phyloP scores from a whole-genome alignment of 1,140 invertebrate species.

The Drosophila chauvacae region DNA sequence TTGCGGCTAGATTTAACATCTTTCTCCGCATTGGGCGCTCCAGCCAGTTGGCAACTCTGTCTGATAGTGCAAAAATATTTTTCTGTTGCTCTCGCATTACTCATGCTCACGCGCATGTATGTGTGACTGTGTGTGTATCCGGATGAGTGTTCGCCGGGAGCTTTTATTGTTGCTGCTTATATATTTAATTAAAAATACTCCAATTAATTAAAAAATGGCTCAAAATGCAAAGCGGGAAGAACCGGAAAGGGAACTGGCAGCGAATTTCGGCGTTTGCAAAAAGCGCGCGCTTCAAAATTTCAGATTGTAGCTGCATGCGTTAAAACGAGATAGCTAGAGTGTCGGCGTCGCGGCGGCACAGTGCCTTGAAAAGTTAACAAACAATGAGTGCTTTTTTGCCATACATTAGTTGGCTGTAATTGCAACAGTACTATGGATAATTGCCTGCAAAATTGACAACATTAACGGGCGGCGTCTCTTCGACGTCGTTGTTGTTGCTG shows the following conservation, averaged over 20 bases:
- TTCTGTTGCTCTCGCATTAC: slow-evolving; percentile 73
- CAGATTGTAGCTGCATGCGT: slow-evolving; percentile 47
- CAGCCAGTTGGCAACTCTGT: slow-evolving; percentile 69
- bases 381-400: slow-evolving; percentile 34
- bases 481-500: slow-evolving; percentile 1
- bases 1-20: slow-evolving; percentile 31
- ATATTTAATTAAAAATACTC: slow-evolving; percentile 77
- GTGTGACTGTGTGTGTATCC: slow-evolving; percentile 24
- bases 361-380: slow-evolving; percentile 55
- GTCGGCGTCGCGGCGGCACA: slow-evolving; percentile 45
- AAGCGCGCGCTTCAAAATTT: slow-evolving; percentile 63
- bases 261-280: slow-evolving; percentile 51
- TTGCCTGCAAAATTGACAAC: slow-evolving; percentile 56
- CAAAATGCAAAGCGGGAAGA: slow-evolving; percentile 48
- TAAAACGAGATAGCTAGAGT: slow-evolving; percentile 75
- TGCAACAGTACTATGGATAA: slow-evolving; percentile 46
- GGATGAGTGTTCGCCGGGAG: slow-evolving; percentile 44
- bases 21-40: slow-evolving; percentile 18
- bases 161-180: slow-evolving; percentile 59
- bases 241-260: slow-evolving; percentile 2
- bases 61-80: slow-evolving; percentile 56
- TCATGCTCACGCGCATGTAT: slow-evolving; percentile 73
- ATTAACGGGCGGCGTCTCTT: slow-evolving; percentile 43
- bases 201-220: slow-evolving; percentile 70
- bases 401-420: slow-evolving; percentile 39